Percentiles rank a stretch among this genome's conserved stretches.
These are phyloP conservation scores for Pontoporia blainvillei DNA, from an alignment of 2,113 vertebrate genomes.

Conservation along the genomic window DNA sequence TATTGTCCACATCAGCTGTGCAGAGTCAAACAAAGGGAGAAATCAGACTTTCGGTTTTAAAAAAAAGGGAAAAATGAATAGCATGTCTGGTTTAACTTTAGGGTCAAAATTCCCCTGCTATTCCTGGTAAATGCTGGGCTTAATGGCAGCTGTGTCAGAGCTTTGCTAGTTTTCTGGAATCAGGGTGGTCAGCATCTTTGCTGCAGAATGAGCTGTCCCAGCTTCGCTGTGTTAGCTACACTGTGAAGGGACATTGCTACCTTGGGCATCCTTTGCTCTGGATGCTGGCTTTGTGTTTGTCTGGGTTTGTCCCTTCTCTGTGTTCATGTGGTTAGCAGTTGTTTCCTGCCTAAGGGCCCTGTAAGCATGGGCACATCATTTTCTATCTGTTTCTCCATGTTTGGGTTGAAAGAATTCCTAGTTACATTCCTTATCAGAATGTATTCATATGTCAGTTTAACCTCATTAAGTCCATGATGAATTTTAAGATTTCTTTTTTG, in stretches of 20 bases:
- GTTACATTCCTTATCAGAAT: neutral
- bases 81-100: neutral
- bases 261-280: neutral
- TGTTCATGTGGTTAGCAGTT: neutral
- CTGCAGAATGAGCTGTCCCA: too few species aligned
- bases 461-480: neutral
- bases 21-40: neutral
- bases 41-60: neutral
- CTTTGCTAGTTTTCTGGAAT: neutral
- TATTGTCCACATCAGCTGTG: neutral
- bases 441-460: neutral
- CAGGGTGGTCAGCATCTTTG: too few species aligned
- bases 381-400: neutral
- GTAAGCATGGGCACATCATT: neutral
- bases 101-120: too few species aligned
- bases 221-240: accelerated
- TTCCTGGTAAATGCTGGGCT: neutral
- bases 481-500: neutral
- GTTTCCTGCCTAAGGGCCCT: neutral
- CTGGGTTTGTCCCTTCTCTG: neutral
- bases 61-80: neutral
- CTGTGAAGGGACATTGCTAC: accelerated
- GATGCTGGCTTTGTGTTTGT: neutral
- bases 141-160: neutral
- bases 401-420: neutral